phyloP scores from a whole-genome alignment of 2,113 vertebrate species.

The Melanocharis versteri region DNA sequence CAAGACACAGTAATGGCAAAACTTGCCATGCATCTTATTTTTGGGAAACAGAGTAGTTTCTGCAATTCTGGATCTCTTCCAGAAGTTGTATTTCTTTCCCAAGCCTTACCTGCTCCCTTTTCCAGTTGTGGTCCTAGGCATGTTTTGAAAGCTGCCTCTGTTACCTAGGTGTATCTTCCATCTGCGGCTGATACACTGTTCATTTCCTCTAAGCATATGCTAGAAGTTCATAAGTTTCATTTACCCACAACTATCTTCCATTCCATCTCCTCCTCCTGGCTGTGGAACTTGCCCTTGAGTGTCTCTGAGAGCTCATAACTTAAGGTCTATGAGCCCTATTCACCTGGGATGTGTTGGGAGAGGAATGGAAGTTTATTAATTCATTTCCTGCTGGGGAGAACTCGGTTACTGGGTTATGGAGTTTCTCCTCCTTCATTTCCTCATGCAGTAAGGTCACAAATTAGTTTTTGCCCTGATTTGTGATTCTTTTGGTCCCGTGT shows the following conservation, averaged over 20 bases:
- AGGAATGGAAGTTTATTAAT: background rate
- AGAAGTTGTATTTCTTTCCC: background rate
- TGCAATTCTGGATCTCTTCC: background rate
- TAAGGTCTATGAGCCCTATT: background rate
- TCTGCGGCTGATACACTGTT: background rate
- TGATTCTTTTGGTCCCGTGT: background rate
- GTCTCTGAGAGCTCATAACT: background rate
- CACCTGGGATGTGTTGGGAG: background rate
- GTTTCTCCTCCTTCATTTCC: background rate
- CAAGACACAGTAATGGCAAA: background rate
- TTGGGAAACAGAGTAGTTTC: background rate
- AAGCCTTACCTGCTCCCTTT: background rate
- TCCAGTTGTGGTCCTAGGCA: background rate
- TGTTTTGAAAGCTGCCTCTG: background rate
- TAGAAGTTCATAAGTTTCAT: background rate
- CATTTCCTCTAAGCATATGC: background rate
- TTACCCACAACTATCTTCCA: background rate
- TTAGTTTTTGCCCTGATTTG: background rate
- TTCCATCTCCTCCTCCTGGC: background rate
- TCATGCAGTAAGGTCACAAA: background rate
- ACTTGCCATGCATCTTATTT: background rate
- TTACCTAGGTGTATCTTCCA: background rate
- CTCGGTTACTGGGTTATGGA: background rate
- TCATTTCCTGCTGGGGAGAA: background rate
- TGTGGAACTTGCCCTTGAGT: background rate